Evolutionary conservation across 2,888 invertebrate species (phyloP), one percentile per base, ranked within the genome.

Genomic region (Apoderus coryli): DNA sequence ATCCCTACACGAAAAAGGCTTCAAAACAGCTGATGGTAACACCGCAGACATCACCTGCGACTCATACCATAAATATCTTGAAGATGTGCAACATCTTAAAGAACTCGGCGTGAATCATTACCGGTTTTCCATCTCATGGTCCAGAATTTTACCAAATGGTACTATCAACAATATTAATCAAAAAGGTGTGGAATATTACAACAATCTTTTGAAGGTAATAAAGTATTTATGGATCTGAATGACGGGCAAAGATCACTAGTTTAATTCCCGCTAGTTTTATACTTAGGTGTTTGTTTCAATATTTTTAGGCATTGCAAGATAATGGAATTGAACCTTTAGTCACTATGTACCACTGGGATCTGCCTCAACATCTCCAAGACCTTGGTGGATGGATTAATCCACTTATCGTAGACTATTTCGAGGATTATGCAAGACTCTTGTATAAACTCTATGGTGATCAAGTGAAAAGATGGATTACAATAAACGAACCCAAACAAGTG

Each of bases 131-230:
- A 19, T 39, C 10, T 29, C 36, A 4, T 39, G 39, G 39, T 14
- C 34, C 3, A 28, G 32, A 37, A 26, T 31, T 35, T 7, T 84
- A 39, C 80, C 82, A 1, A 64, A 71, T 51, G 82, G 77, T n/a
- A 61, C 68, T 30, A 62, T 65, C 9, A 69, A 72, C 44, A 49
- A 65, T 11, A 59, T 80, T 11, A 86, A 43, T 27, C 24, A 25
- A 49, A 67, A 26, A 14, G 43, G 43, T 10, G 29, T 43, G 10
- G 33, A 68, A 33, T 81, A 82, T 54, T 88, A 88, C 53, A 72
- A 69, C 44, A 68, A 74, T 41, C 55, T 88, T 23, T 75, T 85
- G 61, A 78, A 45, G 61, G 56, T 36, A 64, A n/a, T n/a, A n/a
- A n/a, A n/a, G n/a, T n/a, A n/a, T n/a, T n/a, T n/a, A n/a, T n/a